phyloP scores from a whole-genome alignment of 2,888 invertebrate species.

The Gryllus longicercus region DNA sequence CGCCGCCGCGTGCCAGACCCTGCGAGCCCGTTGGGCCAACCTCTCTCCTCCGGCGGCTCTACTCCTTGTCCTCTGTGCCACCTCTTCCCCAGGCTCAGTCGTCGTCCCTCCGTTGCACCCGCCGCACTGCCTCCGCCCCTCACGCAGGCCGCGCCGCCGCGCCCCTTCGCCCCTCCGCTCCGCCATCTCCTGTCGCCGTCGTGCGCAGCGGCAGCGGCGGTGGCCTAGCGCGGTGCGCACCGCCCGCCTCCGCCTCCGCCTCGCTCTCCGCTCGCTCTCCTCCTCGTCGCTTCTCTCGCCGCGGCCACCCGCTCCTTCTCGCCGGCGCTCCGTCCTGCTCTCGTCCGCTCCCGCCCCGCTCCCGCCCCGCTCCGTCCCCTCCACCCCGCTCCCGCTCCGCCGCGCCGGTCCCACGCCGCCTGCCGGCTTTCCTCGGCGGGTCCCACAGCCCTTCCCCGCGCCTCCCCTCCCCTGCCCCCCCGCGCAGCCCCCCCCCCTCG shows the following conservation, averaged over 20 bases:
- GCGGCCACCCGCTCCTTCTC: too few species aligned
- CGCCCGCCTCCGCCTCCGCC: too few species aligned
- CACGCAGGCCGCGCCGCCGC: not conserved
- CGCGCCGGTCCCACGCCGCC: too few species aligned
- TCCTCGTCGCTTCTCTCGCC: too few species aligned
- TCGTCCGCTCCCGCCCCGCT: not conserved
- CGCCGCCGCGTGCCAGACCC: not conserved
- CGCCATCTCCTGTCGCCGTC: not conserved
- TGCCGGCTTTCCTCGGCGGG: too few species aligned
- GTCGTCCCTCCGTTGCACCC: not conserved
- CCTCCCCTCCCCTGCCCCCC: too few species aligned
- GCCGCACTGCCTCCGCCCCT: not conserved
- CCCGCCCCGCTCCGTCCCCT: not conserved
- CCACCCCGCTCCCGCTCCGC: not conserved
- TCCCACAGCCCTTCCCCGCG: not conserved
- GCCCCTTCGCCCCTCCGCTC: not conserved
- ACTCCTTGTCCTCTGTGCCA: not conserved
- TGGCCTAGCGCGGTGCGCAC: not conserved
- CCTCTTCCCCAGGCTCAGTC: not conserved
- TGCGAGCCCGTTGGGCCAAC: not conserved
- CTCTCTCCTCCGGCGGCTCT: not conserved
- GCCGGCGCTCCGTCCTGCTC: too few species aligned
- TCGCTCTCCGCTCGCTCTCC: too few species aligned
- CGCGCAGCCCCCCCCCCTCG: not conserved
- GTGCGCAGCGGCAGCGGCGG: not conserved